Evolutionary conservation across 1,140 invertebrate species (phyloP).

Genomic region (Camponotus pennsylvanicus): DNA sequence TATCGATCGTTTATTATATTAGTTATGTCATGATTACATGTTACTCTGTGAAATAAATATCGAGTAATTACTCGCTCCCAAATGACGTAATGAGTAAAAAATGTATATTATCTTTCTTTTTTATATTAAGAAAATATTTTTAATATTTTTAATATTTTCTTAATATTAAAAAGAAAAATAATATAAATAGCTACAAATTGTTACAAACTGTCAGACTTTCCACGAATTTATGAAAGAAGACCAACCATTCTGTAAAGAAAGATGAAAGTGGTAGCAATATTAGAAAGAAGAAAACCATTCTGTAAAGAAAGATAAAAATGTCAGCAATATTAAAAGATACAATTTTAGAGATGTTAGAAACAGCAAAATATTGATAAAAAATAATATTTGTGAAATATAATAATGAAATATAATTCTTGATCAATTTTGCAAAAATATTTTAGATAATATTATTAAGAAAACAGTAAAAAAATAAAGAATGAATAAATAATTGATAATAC

Average conservation of each 20-base stretch:
- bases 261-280: slow-evolving; percentile 4
- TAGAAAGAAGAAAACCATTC: background rate
- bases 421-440: background rate
- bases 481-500: background rate
- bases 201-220: background rate
- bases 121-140: background rate
- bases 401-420: background rate
- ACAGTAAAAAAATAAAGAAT: background rate
- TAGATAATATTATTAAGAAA: background rate
- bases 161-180: too few species aligned
- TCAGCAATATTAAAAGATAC: background rate
- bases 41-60: background rate
- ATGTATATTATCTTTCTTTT: background rate
- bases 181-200: background rate
- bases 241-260: background rate
- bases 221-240: background rate
- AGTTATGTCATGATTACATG: background rate
- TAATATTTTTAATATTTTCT: background rate
- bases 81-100: background rate
- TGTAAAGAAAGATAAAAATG: background rate
- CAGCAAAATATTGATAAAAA: background rate
- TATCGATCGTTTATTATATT: slow-evolving; percentile 43
- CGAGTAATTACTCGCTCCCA: background rate
- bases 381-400: background rate
- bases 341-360: background rate